Conservation (phyloP, 2,888 invertebrate species). For the Oeneis ivallda region DNA sequence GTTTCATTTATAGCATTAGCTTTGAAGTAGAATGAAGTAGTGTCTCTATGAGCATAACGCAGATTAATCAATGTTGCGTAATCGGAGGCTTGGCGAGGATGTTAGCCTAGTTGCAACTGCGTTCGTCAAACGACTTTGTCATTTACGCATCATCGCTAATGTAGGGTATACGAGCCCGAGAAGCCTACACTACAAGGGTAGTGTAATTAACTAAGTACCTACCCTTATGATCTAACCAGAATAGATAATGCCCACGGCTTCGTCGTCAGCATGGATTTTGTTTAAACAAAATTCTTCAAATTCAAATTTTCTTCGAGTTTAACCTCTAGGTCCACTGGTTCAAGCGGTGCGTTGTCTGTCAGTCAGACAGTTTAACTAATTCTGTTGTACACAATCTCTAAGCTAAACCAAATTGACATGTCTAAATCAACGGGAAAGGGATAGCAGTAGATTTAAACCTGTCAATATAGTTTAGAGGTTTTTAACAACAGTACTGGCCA, state of each 20-base stretch:
- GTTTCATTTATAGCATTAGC: conserved; percentile 13
- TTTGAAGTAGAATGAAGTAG: conserved; percentile 10
- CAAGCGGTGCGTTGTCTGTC: too few species aligned
- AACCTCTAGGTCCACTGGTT: not conserved
- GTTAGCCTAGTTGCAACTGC: conserved; percentile 18
- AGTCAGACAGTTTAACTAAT: too few species aligned
- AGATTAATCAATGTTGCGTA: conserved; percentile 26
- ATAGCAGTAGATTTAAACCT: too few species aligned
- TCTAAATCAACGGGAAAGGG: too few species aligned
- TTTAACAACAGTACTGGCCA: too few species aligned
- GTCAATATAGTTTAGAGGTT: too few species aligned
- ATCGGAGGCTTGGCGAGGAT: conserved; percentile 16
- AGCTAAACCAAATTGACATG: too few species aligned
- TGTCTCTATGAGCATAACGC: conserved; percentile 8
- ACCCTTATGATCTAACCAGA: not conserved
- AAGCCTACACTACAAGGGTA: not conserved
- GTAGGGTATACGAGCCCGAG: not conserved
- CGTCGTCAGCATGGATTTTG: too few species aligned
- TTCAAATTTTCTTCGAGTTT: too few species aligned
- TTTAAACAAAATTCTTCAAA: too few species aligned
- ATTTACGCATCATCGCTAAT: conserved; percentile 18
- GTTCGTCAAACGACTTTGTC: conserved; percentile 21
- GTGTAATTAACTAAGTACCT: conserved; percentile 21
- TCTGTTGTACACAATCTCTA: too few species aligned
- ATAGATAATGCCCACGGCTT: too few species aligned